Base-by-base conservation (phyloP, 2,797 vertebrate genomes). In the Thripadectes ignobilis region DNA sequence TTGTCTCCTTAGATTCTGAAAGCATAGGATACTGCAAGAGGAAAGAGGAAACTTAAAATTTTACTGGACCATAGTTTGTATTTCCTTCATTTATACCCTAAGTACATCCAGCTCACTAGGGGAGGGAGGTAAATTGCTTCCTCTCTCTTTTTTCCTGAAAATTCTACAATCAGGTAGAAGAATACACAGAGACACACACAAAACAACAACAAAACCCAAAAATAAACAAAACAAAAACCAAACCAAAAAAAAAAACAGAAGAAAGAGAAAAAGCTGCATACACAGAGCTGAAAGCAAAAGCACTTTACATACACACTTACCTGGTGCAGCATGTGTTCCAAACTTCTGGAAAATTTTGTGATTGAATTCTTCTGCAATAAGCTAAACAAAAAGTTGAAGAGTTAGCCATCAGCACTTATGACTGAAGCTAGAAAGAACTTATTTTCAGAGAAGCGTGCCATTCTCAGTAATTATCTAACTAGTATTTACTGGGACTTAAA, bases 341-440 rank as follows among this genome's bases (percentile, higher is more conserved):
- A 96, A 95, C 97, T 98, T 99, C 91, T 98, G 97, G 96, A 98
- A 97, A 95, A 97, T 97, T 97, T 97, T 97, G 94, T 98, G 98
- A 97, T 97, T 98, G 97, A 99, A 99, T 98, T 99, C 99, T 98
- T 99, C 99, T 98, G 99, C 98, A 96, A 99, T 99, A 97, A 99
- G 98, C 99, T 99, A 97, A 75, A 98, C 94, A 81, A 82, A 68
- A 82, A 63, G n/a, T 55, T 74, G 23, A 78, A 72, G 39, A 81
- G 34, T 93, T 91, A 93, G n/a, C 8, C 39, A 92, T 54, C 22
- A 85, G 22, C 15, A 65, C 46, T 65, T 73, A 36, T 9, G 16
- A 12, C 12, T 51, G 39, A 51, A 38, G 48, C 34, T 86, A 55
- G 86, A 85, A 55, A 78, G 7, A 95, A 63, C 13, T 59, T 9